These are phyloP conservation scores for Luidia sarsii DNA, from an alignment of 53 echinoderm and acorn worm genomes.

Conservation along the genomic window DNA sequence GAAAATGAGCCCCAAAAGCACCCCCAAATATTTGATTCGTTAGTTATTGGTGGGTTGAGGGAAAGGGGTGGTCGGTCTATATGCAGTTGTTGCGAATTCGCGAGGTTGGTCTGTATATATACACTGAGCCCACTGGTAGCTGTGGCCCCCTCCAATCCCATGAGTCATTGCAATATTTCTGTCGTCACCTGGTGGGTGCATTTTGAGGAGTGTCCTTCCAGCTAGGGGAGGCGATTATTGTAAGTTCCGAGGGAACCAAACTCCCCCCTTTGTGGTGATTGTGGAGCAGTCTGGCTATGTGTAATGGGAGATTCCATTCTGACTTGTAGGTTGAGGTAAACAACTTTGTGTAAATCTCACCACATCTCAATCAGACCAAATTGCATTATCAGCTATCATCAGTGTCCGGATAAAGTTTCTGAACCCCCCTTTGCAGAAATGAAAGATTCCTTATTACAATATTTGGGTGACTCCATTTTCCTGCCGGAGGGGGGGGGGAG, in stretches of 20 bases:
- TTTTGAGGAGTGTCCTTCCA: constrained; percentile 48
- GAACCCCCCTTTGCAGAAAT: constrained; percentile 11
- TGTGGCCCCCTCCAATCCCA: constrained; percentile 43
- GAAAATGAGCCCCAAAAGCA: constrained; percentile 43
- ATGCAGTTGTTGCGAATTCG: neutral
- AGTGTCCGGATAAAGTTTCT: too few species aligned
- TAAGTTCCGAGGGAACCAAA: neutral
- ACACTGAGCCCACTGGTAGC: too few species aligned
- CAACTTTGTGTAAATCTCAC: too few species aligned
- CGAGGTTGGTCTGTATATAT: too few species aligned
- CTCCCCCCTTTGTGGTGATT: neutral
- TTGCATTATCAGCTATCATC: too few species aligned
- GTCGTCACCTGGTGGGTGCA: constrained; percentile 61
- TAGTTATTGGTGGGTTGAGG: constrained; percentile 1
- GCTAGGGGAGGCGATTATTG: constrained; percentile 13
- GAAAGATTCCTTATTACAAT: neutral
- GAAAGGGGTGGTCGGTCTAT: constrained; percentile 35
- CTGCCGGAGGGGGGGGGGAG: neutral
- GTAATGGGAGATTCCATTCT: constrained; percentile 19
- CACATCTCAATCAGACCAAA: too few species aligned
- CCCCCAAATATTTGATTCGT: constrained; percentile 31
- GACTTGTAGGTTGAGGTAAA: constrained; percentile 1
- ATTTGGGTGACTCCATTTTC: constrained; percentile 29
- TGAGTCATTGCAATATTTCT: constrained; percentile 71
- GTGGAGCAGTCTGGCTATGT: neutral